These are phyloP conservation scores for Aphelenchoides fujianensis DNA, from an alignment of 1,140 invertebrate genomes.

Conservation along the genomic window DNA sequence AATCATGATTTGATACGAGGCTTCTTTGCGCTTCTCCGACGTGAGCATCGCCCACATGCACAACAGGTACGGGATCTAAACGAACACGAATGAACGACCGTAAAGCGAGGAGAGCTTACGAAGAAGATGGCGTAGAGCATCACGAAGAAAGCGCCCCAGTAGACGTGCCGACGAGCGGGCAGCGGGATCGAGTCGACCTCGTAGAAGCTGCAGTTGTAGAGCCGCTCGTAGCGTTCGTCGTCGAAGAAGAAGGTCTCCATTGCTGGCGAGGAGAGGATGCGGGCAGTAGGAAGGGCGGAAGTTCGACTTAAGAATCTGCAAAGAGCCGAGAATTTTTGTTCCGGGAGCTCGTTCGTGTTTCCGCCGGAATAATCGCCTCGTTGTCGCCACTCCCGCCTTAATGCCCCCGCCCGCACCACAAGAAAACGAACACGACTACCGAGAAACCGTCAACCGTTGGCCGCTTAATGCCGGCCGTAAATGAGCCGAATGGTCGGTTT, in stretches of 20 bases:
- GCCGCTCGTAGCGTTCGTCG: background rate
- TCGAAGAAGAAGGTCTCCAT: slow-evolving; percentile 19
- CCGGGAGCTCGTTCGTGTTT: no score
- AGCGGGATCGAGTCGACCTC: slow-evolving; percentile 16
- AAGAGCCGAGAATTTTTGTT: no score
- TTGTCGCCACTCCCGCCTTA: no score
- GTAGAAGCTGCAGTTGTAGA: slow-evolving; percentile 23
- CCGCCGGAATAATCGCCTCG: no score
- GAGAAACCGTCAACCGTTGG: no score
- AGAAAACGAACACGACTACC: no score
- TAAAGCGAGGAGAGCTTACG: background rate
- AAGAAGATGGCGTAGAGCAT: slow-evolving; percentile 1
- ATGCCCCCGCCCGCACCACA: no score
- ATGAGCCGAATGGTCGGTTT: no score
- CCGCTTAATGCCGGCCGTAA: no score
- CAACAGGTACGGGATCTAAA: slow-evolving; percentile 35
- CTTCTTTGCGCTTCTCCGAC: slow-evolving; percentile 5
- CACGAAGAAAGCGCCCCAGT: background rate
- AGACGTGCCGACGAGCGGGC: background rate
- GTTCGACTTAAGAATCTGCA: no score
- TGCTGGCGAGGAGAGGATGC: no score
- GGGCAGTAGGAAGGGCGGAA: no score
- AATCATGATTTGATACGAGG: slow-evolving; percentile 34
- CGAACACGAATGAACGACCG: background rate
- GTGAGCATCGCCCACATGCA: slow-evolving; percentile 24